These are phyloP conservation scores for Drosophila aff. DNA, from an alignment of 1,140 invertebrate species.

Conservation along the genomic window DNA sequence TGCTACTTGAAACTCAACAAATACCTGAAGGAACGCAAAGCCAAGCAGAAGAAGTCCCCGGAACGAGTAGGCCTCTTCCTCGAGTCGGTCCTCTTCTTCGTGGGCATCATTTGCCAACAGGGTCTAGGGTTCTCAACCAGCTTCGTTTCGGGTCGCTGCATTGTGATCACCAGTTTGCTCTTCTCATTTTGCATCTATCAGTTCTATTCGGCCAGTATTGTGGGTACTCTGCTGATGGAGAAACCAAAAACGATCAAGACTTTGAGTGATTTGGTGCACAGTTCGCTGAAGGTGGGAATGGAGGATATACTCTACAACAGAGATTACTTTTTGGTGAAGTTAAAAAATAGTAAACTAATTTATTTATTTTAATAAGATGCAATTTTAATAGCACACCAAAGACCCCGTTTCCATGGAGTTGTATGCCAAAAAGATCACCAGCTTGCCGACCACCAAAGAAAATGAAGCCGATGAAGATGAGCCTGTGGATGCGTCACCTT, in stretches of 20 bases:
- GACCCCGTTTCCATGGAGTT: slow-evolving; percentile 86
- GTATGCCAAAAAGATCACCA: slow-evolving; percentile 85
- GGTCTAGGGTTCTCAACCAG: slow-evolving; percentile 85
- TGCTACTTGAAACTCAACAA: slow-evolving; percentile 44
- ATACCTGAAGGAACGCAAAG: slow-evolving; percentile 37
- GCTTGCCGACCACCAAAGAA: slow-evolving; percentile 55
- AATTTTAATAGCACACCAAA: slow-evolving; percentile 86
- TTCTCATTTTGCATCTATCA: slow-evolving; percentile 89
- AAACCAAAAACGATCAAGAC: slow-evolving; percentile 88
- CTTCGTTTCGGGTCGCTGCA: slow-evolving; percentile 87
- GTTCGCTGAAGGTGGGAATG: slow-evolving; percentile 87
- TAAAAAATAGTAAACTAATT: background rate
- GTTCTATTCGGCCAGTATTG: slow-evolving; percentile 91
- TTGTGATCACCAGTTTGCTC: slow-evolving; percentile 88
- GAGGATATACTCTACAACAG: slow-evolving; percentile 88
- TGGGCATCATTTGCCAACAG: slow-evolving; percentile 85
- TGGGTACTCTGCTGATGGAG: slow-evolving; percentile 89
- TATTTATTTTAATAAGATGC: background rate
- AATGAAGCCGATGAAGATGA: slow-evolving; percentile 50
- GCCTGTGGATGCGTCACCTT: slow-evolving; percentile 30
- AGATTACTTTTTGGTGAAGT: slow-evolving; percentile 87
- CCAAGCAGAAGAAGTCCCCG: slow-evolving; percentile 25
- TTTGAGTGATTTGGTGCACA: slow-evolving; percentile 87
- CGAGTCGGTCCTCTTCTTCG: slow-evolving; percentile 82
- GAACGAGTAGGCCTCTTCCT: slow-evolving; percentile 68